A percentile compares a stretch with the other conserved stretches of the same genome.
Evolutionary conservation across 2,888 invertebrate species (phyloP).

Genomic region (Caenorhabditis auriculariae): DNA sequence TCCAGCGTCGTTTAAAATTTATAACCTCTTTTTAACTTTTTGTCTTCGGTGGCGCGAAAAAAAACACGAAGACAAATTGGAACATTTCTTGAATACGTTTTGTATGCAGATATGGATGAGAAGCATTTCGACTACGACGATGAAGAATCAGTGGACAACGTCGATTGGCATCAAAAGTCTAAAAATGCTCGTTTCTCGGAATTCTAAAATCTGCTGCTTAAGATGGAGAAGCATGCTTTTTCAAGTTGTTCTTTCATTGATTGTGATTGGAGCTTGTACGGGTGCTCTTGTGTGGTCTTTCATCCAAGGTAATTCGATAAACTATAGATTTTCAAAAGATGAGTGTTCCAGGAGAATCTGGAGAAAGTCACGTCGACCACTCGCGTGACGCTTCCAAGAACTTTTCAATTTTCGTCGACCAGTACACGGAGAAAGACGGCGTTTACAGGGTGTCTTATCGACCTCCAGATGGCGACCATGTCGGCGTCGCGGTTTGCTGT

Average conservation of each 20-base stretch:
- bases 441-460: conserved; percentile 17
- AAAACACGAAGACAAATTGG: no score
- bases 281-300: conserved; percentile 37
- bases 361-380: conserved; percentile 5
- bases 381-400: conserved; percentile 28
- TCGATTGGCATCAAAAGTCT: no score
- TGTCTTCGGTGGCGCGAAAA: no score
- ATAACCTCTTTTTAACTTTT: no score
- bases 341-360: conserved; percentile 19
- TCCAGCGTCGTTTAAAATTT: no score
- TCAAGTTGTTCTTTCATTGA: conserved; percentile 17
- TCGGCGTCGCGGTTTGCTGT: neutral
- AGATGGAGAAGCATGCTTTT: conserved; percentile 17
- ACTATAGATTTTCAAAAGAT: neutral
- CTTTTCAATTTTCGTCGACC: conserved; percentile 32
- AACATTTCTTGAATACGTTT: no score
- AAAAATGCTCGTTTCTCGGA: no score
- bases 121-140: no score
- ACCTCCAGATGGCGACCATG: conserved; percentile 13
- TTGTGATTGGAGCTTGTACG: conserved; percentile 23
- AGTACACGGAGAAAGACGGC: conserved; percentile 30
- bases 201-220: no score
- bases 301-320: conserved; percentile 16
- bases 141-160: no score
- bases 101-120: no score